Evolutionary conservation across 2,113 vertebrate species (phyloP).

Genomic region (Alethe diademata): DNA sequence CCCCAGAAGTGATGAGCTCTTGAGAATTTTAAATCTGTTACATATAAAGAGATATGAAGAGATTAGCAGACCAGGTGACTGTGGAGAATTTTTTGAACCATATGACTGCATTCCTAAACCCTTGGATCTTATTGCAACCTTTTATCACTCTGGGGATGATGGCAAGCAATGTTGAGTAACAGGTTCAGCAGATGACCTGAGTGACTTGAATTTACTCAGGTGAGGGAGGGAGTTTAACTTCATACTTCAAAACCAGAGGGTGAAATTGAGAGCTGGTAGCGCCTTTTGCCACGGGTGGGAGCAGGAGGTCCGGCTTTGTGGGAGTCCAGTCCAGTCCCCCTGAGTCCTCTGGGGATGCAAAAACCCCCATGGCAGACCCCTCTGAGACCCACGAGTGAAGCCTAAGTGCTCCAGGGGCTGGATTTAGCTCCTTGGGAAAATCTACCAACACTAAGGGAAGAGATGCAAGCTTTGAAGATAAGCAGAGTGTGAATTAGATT

Average conservation of each 20-base stretch:
- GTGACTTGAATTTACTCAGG: background rate
- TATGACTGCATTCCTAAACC: background rate
- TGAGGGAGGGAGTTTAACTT: background rate
- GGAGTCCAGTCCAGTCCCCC: no score
- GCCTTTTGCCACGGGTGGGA: background rate
- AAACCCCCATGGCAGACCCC: no score
- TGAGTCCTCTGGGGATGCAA: no score
- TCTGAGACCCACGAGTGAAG: no score
- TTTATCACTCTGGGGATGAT: background rate
- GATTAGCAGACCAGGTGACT: background rate
- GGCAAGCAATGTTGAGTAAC: background rate
- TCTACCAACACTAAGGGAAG: no score
- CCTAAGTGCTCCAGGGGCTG: no score
- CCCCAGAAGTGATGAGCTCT: background rate
- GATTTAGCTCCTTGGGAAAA: no score
- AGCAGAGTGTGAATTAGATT: no score
- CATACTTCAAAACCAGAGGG: accelerated
- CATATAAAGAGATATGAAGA: background rate
- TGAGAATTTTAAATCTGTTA: background rate
- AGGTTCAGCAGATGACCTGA: background rate
- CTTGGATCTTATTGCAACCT: background rate
- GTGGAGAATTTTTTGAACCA: background rate
- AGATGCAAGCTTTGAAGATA: no score
- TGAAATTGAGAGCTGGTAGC: background rate
- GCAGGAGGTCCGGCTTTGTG: background rate